Evolutionary conservation across 2,888 invertebrate genomes (phyloP).

Genomic region (Phyllotreta cruciferae): DNA sequence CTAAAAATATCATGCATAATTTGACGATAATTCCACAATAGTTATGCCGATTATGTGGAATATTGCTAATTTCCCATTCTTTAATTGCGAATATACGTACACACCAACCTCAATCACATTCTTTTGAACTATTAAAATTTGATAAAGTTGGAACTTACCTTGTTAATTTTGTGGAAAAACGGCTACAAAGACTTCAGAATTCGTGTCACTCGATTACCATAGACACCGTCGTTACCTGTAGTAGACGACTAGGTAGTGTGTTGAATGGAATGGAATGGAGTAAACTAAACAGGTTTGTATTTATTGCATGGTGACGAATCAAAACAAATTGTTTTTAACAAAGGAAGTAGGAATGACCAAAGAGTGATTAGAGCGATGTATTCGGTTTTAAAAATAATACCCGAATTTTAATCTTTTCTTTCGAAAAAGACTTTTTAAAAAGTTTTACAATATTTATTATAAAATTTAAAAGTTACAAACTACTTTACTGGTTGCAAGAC

Average conservation of each 20-base stretch:
- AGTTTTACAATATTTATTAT: too few relatives aligned
- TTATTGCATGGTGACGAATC: constrained; percentile 41
- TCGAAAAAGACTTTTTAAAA: too few relatives aligned
- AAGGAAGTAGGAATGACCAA: constrained; percentile 23
- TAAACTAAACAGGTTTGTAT: constrained; percentile 49
- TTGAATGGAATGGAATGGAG: constrained; percentile 13
- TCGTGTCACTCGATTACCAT: constrained; percentile 6
- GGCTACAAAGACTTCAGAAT: background rate
- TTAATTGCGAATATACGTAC: background rate
- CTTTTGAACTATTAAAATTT: too few relatives aligned
- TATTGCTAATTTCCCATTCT: too few relatives aligned
- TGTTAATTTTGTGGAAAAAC: background rate
- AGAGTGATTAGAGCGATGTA: constrained; percentile 11
- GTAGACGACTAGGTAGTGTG: constrained; percentile 7
- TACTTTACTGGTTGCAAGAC: too few relatives aligned
- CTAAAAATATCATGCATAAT: too few relatives aligned
- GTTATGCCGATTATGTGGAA: too few relatives aligned
- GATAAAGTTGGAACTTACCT: background rate
- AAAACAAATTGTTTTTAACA: constrained; percentile 35
- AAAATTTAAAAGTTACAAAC: too few relatives aligned
- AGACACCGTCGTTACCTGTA: constrained; percentile 12
- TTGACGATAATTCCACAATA: too few relatives aligned
- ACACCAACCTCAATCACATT: background rate
- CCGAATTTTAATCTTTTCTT: too few relatives aligned
- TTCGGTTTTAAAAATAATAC: background rate